A percentile compares a stretch with the other conserved stretches of the same genome.
Conservation (phyloP, 2,797 vertebrate species). For the Synanceia verrucosa region DNA sequence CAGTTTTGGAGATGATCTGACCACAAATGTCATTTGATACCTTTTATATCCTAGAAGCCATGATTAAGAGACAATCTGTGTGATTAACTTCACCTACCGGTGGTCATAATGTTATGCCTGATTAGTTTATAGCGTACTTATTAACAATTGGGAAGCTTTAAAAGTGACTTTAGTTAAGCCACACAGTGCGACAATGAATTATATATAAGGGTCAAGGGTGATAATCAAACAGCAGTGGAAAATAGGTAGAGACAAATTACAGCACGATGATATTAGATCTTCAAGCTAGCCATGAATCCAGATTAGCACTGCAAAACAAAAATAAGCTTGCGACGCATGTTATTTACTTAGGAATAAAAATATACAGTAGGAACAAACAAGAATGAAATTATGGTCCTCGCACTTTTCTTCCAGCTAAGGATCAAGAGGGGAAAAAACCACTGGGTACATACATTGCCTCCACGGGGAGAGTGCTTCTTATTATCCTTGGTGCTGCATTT, state of each 20-base stretch:
- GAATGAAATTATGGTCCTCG: not conserved
- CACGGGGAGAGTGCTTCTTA: constrained; percentile 72
- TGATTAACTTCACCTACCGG: too few relatives aligned
- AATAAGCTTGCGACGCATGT: not conserved
- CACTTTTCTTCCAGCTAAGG: constrained; percentile 2
- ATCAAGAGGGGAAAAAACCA: constrained; percentile 14
- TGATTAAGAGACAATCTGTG: too few relatives aligned
- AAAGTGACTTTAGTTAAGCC: not conserved
- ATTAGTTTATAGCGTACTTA: too few relatives aligned
- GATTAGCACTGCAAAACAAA: not conserved
- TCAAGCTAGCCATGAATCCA: not conserved
- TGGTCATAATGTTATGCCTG: too few relatives aligned
- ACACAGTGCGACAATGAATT: not conserved
- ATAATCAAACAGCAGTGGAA: not conserved
- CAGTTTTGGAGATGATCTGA: too few relatives aligned
- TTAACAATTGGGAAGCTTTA: constrained; percentile 17
- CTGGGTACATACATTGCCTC: constrained; percentile 78
- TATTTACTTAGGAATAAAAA: not conserved
- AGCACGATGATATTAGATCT: not conserved
- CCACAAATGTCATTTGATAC: too few relatives aligned
- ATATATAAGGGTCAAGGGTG: not conserved
- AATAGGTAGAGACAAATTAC: constrained; percentile 8
- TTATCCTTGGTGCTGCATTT: constrained; percentile 82
- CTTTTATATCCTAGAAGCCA: too few relatives aligned
- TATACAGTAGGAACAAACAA: constrained; percentile 6